These are phyloP conservation scores for Drosophila siamana DNA, from an alignment of 2,888 invertebrate species.

Conservation along the genomic window DNA sequence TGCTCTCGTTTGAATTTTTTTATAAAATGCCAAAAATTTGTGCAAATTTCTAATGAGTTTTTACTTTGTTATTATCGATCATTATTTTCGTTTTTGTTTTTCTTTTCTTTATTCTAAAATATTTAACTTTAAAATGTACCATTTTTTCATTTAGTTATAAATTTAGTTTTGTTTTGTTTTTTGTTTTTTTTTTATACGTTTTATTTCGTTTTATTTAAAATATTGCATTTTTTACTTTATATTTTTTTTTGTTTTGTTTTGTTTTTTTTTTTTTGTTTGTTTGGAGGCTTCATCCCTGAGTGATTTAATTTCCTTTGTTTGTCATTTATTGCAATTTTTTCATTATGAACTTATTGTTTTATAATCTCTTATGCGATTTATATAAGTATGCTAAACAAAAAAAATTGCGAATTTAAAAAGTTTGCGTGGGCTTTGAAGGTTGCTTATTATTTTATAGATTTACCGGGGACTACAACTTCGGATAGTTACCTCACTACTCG, in stretches of 20 bases:
- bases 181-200: conserved; percentile 46
- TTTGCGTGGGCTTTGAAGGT: conserved; percentile 66
- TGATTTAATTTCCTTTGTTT: conserved; percentile 83
- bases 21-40: conserved; percentile 83
- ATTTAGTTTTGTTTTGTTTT: conserved; percentile 39
- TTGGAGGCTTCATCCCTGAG: conserved; percentile 86
- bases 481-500: conserved; percentile 18
- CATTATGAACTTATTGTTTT: conserved; percentile 80
- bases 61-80: conserved; percentile 45
- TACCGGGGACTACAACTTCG: conserved; percentile 24
- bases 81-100: conserved; percentile 27
- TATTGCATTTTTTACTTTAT: conserved; percentile 71
- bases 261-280: conserved; percentile 76
- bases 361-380: conserved; percentile 70
- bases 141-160: conserved; percentile 51
- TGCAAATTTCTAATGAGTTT: conserved; percentile 77
- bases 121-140: conserved; percentile 77
- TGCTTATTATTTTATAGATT: conserved; percentile 65
- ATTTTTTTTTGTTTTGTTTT: conserved; percentile 64
- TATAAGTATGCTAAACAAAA: conserved; percentile 54
- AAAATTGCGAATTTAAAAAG: conserved; percentile 52
- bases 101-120: conserved; percentile 72
- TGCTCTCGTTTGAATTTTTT: conserved; percentile 55
- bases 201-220: conserved; percentile 72
- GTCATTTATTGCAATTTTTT: conserved; percentile 81